phyloP scores from a whole-genome alignment of 1,140 invertebrate species.

The Melanaphis sacchari region DNA sequence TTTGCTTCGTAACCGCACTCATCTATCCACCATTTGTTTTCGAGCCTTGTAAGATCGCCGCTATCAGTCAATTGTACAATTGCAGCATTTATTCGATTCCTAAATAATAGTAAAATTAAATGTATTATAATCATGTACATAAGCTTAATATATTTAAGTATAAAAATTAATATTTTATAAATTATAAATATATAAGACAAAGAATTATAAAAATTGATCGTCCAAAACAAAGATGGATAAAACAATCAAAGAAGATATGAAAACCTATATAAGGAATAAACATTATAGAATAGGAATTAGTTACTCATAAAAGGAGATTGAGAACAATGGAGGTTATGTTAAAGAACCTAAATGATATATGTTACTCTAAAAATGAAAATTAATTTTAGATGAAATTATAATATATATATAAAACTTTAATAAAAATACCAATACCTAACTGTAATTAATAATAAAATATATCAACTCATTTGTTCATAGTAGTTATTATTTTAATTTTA shows the following conservation, averaged over 20 bases:
- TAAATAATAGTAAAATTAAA: slow-evolving; percentile 64
- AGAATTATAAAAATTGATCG: neutral
- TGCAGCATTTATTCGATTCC: slow-evolving; percentile 88
- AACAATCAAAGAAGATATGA: neutral
- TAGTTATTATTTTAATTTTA: neutral
- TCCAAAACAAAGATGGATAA: neutral
- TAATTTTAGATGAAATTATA: no score
- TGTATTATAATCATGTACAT: neutral
- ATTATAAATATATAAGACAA: neutral
- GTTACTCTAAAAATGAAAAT: neutral
- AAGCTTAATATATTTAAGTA: neutral
- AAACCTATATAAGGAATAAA: neutral
- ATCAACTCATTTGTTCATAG: neutral
- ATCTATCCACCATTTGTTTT: slow-evolving; percentile 94
- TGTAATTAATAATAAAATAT: neutral
- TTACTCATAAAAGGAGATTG: neutral
- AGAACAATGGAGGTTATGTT: neutral
- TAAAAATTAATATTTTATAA: neutral
- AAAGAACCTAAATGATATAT: neutral
- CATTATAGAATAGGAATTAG: neutral
- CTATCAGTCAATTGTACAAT: slow-evolving; percentile 92
- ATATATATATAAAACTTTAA: neutral
- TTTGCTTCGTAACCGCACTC: slow-evolving; percentile 69
- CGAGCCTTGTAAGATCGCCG: slow-evolving; percentile 87
- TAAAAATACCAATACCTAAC: neutral